Base-by-base conservation (phyloP, 2,113 vertebrate species). In the Calidris pygmaea region DNA sequence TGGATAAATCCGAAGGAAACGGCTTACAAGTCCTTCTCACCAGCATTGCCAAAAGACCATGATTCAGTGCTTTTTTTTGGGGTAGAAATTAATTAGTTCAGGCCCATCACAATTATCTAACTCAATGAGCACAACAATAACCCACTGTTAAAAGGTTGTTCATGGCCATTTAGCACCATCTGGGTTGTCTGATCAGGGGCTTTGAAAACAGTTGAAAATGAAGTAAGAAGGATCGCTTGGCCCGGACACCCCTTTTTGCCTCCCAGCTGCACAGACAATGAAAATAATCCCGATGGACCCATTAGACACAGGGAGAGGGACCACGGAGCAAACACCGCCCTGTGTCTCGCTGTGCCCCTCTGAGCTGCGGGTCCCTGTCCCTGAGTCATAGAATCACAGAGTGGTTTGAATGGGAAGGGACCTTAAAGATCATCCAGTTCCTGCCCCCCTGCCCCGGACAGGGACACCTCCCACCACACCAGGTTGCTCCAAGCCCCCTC, bases 141-240 rank as follows among this genome's bases (percentile, higher is more conserved):
- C 22, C 37, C 90, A 93, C 93, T 97, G 95, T 97, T 84, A 59
- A 32, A 90, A 83, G 71, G 85, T 8, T 29, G 62, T 91, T 96
- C 95, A 97, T 55, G 95, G 94, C 67, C 91, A 85, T 96, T 96
- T 90, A 91, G 91, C 85, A 91, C 94, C 96, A 97, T 96, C 96
- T 97, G 96, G 90, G 90, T 70, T 1, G 23, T 96, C 94, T 96
- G 95, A 93, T 90, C 95, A 83, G 95, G 82, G 85, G 63, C 95
- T 97, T 96, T 96, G 93, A 90, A 65, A 95, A 83, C 93, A 95
- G 67, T 88, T 87, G 87, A 68, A 96, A 79, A 91, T 95, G 94
- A 96, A 94, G 91, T 82, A 93, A 97, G 94, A 93, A 65, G 85
- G 74, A 47, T 41, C 41, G 32, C 47, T 93, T 93, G 91, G 94